phyloP scores from a whole-genome alignment of 2,797 vertebrate genomes.

The Centropyge bicolor region DNA sequence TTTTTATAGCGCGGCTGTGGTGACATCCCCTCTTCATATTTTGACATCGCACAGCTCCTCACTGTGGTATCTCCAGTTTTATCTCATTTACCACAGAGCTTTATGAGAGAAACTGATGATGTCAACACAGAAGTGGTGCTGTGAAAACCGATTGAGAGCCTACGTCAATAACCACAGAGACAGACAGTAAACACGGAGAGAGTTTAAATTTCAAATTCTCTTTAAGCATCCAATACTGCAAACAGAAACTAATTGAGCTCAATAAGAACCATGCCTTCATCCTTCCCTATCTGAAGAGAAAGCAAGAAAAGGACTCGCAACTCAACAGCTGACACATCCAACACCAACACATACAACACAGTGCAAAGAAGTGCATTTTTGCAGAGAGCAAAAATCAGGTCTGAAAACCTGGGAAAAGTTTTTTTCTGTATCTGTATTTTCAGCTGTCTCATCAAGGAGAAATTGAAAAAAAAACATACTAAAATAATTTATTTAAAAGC shows the following conservation, averaged over 20 bases:
- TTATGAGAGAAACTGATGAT: constrained; percentile 58
- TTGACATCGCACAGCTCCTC: constrained; percentile 29
- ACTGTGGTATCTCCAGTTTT: constrained; percentile 47
- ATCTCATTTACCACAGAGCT: constrained; percentile 60
- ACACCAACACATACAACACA: background rate
- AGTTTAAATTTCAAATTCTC: constrained; percentile 30
- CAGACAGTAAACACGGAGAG: constrained; percentile 2
- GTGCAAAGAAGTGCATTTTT: background rate
- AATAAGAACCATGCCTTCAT: background rate
- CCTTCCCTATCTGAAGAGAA: background rate
- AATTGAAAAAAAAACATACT: background rate
- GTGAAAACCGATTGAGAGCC: constrained; percentile 55
- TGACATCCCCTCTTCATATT: constrained; percentile 25
- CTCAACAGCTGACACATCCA: background rate
- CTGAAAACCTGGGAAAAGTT: background rate
- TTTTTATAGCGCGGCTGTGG: constrained; percentile 12
- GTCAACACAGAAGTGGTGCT: constrained; percentile 60
- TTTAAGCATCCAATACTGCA: constrained; percentile 17
- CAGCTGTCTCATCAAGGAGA: constrained; percentile 3
- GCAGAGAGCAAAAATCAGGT: background rate
- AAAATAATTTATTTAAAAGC: constrained; percentile 31
- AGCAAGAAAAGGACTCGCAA: background rate
- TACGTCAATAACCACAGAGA: constrained; percentile 34
- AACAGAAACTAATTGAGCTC: constrained; percentile 23
- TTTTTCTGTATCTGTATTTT: background rate